A percentile compares a stretch with the other conserved stretches of the same genome.
Evolutionary conservation across 2,113 vertebrate species (phyloP).

Genomic region (Seriola aureovittata): DNA sequence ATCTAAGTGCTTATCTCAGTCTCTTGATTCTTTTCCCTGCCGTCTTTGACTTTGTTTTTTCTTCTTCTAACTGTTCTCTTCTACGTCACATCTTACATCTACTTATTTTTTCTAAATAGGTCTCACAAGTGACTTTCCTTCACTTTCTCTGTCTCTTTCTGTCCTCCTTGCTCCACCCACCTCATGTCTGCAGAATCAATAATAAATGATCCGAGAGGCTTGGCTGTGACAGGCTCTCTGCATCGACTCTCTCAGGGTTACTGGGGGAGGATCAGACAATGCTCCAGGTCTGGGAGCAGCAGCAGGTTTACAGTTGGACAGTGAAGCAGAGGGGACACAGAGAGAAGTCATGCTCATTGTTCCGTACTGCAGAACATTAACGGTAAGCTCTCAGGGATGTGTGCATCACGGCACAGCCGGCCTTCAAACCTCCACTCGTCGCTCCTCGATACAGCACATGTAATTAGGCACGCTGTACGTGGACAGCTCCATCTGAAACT

Average conservation of each 20-base stretch:
- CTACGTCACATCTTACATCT: background rate
- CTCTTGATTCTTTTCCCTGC: background rate
- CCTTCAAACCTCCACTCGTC: conserved; percentile 17
- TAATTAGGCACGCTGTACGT: conserved; percentile 15
- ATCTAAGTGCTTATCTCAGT: background rate
- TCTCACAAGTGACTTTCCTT: conserved; percentile 14
- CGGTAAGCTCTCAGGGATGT: conserved; percentile 35
- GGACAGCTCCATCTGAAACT: conserved; percentile 58
- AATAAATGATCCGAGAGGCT: conserved; percentile 71
- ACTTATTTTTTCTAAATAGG: conserved; percentile 2
- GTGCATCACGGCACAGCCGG: conserved; percentile 32
- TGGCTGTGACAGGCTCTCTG: conserved; percentile 61
- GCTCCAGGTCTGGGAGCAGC: conserved; percentile 48
- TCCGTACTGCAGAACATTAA: conserved; percentile 57
- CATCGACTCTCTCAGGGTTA: conserved; percentile 49
- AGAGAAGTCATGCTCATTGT: conserved; percentile 58
- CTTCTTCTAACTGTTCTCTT: too few relatives aligned
- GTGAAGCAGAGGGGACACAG: conserved; percentile 26
- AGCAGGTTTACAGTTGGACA: conserved; percentile 43
- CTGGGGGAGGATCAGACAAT: conserved; percentile 42
- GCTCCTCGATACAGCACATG: conserved; percentile 5
- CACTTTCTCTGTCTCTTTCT: conserved; percentile 32
- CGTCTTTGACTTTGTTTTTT: background rate
- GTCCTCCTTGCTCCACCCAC: conserved; percentile 35
- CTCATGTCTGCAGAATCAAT: conserved; percentile 65